Evolutionary conservation across 2,113 vertebrate genomes (phyloP).

Genomic region (Peromyscus maniculatus): DNA sequence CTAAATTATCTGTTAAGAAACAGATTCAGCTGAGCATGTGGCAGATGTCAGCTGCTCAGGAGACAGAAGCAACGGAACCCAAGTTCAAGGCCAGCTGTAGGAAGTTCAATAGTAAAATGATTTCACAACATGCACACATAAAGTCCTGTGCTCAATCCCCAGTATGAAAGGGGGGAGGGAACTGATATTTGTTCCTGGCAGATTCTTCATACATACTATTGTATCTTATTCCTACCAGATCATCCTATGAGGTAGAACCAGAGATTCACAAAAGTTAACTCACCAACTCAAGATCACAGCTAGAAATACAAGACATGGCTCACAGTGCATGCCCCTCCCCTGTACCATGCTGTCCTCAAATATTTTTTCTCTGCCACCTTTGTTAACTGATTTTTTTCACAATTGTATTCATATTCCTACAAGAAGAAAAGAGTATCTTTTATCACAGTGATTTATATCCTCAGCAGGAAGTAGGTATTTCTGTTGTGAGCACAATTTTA

Average conservation of each 20-base stretch:
- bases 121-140: neutral
- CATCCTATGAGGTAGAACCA: neutral
- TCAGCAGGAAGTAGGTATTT: neutral
- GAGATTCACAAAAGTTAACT: neutral
- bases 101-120: neutral
- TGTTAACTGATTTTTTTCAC: constrained; percentile 28
- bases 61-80: neutral
- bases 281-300: neutral
- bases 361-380: neutral
- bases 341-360: neutral
- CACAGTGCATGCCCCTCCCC: neutral
- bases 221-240: neutral
- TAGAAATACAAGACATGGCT: neutral
- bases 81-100: neutral
- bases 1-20: constrained; percentile 24
- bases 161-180: neutral
- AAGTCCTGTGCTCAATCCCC: neutral
- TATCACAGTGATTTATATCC: neutral
- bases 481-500: neutral
- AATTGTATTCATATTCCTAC: neutral
- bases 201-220: neutral
- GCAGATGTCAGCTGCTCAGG: neutral
- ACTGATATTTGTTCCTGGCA: neutral
- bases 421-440: neutral
- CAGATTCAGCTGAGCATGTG: neutral